These are phyloP conservation scores for Orthonychiurus folsomi DNA, from an alignment of 2,888 invertebrate species.

Conservation along the genomic window DNA sequence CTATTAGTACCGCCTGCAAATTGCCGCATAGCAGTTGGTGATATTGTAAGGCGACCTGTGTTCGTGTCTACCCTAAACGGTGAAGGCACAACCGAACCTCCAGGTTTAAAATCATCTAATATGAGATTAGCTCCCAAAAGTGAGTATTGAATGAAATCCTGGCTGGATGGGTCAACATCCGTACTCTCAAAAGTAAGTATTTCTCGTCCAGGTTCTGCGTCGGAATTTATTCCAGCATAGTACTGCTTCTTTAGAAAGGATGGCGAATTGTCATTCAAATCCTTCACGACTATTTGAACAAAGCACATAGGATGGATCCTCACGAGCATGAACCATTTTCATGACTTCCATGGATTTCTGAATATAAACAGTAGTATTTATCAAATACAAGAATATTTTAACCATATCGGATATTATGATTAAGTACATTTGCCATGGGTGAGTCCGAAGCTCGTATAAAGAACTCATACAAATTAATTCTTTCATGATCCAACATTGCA, in stretches of 20 bases:
- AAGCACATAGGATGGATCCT: conserved; percentile 18
- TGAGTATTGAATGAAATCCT: conserved; percentile 31
- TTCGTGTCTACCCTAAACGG: conserved; percentile 67
- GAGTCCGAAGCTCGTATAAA: conserved; percentile 76
- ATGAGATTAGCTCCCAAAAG: conserved; percentile 34
- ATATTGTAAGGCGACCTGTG: conserved; percentile 57
- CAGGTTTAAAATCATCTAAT: conserved; percentile 38
- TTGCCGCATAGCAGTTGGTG: conserved; percentile 74
- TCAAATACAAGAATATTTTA: too few relatives aligned
- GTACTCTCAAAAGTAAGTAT: conserved; percentile 31
- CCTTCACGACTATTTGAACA: conserved; percentile 62
- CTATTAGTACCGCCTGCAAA: conserved; percentile 63
- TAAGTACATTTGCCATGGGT: conserved; percentile 46
- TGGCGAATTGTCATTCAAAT: conserved; percentile 54
- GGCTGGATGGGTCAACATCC: conserved; percentile 31
- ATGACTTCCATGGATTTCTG: conserved; percentile 35
- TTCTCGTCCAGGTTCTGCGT: conserved; percentile 37
- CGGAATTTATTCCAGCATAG: conserved; percentile 36
- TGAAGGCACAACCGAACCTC: conserved; percentile 75
- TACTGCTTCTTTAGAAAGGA: conserved; percentile 32
- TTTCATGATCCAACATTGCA: conserved; percentile 71
- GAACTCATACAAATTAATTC: conserved; percentile 61
- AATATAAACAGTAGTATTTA: background rate
- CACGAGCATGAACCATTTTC: conserved; percentile 23
- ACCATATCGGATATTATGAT: too few relatives aligned